Conservation (phyloP, 1,140 invertebrate genomes). For the Whitmania pigra region DNA sequence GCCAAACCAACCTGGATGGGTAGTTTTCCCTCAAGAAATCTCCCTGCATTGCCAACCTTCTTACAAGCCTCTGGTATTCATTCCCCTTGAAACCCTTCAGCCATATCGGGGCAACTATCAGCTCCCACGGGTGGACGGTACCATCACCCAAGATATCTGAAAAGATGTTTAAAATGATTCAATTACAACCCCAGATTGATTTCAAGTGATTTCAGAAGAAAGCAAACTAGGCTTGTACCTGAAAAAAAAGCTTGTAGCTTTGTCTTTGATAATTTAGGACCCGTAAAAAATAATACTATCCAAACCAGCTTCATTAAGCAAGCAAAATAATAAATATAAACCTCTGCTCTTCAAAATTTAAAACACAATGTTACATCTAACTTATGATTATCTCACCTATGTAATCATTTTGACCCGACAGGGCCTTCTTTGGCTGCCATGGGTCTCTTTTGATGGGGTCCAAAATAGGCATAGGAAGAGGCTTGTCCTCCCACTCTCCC, state of each 20-base stretch:
- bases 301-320: too few relatives aligned
- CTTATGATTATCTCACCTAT: constrained; percentile 50
- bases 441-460: constrained; percentile 43
- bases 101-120: constrained; percentile 73
- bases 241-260: too few relatives aligned
- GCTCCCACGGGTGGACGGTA: constrained; percentile 60
- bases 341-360: too few relatives aligned
- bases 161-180: neutral
- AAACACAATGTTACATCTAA: too few relatives aligned
- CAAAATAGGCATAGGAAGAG: constrained; percentile 14
- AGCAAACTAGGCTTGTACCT: too few relatives aligned
- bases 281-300: too few relatives aligned
- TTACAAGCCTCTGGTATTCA: constrained; percentile 47
- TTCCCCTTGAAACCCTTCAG: constrained; percentile 71
- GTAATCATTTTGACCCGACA: constrained; percentile 91
- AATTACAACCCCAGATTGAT: too few relatives aligned
- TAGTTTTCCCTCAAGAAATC: constrained; percentile 16
- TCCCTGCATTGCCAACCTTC: constrained; percentile 32
- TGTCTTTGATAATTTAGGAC: too few relatives aligned
- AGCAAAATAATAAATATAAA: too few relatives aligned
- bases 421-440: constrained; percentile 62
- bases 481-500: constrained; percentile 19
- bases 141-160: constrained; percentile 69
- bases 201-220: too few relatives aligned
- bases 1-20: neutral